These are phyloP conservation scores for Sericinus montela DNA, from an alignment of 2,888 invertebrate species.

Conservation along the genomic window DNA sequence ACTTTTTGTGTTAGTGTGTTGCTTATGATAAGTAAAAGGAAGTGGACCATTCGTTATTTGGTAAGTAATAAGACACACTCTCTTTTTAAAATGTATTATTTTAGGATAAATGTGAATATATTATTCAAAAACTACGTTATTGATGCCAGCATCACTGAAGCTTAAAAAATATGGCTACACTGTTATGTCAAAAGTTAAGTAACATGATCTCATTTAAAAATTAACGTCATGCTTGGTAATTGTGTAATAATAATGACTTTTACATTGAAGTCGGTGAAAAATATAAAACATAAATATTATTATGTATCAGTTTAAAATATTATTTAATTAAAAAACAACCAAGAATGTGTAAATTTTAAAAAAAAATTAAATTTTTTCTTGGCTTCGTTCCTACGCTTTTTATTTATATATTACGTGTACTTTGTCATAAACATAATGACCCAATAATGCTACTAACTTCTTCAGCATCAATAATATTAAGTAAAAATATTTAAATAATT, in stretches of 20 bases:
- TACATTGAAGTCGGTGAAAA: constrained; percentile 10
- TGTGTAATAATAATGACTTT: constrained; percentile 16
- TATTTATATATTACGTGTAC: too few relatives aligned
- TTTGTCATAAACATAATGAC: too few relatives aligned
- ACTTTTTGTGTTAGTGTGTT: constrained; percentile 29
- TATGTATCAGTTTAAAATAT: neutral
- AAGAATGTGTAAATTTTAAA: too few relatives aligned
- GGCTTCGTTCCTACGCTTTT: too few relatives aligned
- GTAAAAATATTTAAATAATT: too few relatives aligned
- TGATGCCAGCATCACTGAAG: neutral
- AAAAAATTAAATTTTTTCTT: too few relatives aligned
- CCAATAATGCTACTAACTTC: too few relatives aligned
- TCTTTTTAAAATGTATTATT: too few relatives aligned
- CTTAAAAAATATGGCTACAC: constrained; percentile 1
- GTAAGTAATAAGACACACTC: constrained; percentile 38
- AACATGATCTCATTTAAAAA: constrained; percentile 19
- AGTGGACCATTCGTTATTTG: constrained; percentile 55
- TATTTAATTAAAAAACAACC: neutral
- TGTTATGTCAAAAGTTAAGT: constrained; percentile 20
- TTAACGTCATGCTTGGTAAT: constrained; percentile 19
- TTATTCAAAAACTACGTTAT: neutral
- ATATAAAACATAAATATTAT: neutral
- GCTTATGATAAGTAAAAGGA: constrained; percentile 59
- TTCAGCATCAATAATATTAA: too few relatives aligned
- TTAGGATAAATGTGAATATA: too few relatives aligned